Conservation (phyloP, 2,888 invertebrate species). For the Rotaria magnacalcarata region DNA sequence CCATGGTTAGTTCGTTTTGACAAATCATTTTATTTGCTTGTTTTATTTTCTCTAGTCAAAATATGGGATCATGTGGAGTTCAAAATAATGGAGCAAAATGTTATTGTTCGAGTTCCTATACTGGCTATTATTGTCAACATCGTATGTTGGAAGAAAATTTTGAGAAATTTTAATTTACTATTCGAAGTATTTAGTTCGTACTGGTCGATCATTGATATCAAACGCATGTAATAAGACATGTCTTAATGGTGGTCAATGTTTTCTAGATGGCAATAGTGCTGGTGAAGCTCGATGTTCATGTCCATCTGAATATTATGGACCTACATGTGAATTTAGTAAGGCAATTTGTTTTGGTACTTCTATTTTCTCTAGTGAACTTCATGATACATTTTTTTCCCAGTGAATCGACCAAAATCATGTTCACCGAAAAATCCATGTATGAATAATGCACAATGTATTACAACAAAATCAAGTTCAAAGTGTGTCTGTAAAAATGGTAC, state of each 20-base stretch:
- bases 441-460: slow-evolving; percentile 15
- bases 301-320: background rate
- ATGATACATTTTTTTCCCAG: background rate
- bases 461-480: background rate
- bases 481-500: slow-evolving; percentile 19
- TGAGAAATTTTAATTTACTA: background rate
- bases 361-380: background rate
- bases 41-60: background rate
- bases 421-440: slow-evolving; percentile 13
- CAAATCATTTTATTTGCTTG: background rate
- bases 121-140: slow-evolving; percentile 12
- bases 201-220: background rate
- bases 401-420: slow-evolving; percentile 23
- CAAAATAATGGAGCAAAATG: background rate
- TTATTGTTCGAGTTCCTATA: background rate
- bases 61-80: background rate
- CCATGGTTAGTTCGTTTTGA: background rate
- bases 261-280: background rate
- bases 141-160: background rate
- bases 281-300: slow-evolving; percentile 21
- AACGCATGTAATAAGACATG: background rate
- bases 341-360: background rate
- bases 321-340: background rate
- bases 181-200: background rate
- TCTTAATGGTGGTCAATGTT: background rate